Evolutionary conservation across 2,113 vertebrate genomes (phyloP).

Genomic region (Rhinoptilus africanus): DNA sequence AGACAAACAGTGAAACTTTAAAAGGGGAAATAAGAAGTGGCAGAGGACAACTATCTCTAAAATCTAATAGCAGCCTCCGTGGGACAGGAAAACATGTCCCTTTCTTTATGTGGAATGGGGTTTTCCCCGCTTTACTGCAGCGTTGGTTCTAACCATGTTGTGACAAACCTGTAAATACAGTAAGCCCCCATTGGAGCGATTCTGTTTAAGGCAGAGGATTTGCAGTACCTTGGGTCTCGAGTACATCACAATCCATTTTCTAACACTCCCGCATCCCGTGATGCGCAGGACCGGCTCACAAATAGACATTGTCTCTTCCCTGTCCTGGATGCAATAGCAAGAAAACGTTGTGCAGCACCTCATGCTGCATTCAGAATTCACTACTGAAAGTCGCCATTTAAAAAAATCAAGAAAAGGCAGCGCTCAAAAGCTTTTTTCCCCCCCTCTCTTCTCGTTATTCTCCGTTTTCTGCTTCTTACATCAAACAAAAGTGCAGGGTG

Average conservation of each 20-base stretch:
- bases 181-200: neutral
- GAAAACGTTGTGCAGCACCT: neutral
- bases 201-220: neutral
- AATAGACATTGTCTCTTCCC: neutral
- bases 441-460: neutral
- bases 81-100: neutral
- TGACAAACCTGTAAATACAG: neutral
- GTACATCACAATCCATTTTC: neutral
- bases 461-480: neutral
- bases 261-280: neutral
- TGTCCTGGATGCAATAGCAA: neutral
- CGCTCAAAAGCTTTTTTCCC: neutral
- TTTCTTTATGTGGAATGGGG: neutral
- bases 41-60: slow-evolving; percentile 26
- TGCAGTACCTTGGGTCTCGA: neutral
- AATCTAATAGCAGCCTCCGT: neutral
- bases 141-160: neutral
- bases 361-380: neutral
- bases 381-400: neutral
- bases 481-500: neutral
- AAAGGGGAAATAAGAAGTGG: slow-evolving; percentile 48
- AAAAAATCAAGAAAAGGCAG: neutral
- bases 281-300: neutral
- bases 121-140: neutral
- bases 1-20: slow-evolving; percentile 63